phyloP scores from a whole-genome alignment of 2,888 invertebrate species.

The Tolmerus cingulatus region DNA sequence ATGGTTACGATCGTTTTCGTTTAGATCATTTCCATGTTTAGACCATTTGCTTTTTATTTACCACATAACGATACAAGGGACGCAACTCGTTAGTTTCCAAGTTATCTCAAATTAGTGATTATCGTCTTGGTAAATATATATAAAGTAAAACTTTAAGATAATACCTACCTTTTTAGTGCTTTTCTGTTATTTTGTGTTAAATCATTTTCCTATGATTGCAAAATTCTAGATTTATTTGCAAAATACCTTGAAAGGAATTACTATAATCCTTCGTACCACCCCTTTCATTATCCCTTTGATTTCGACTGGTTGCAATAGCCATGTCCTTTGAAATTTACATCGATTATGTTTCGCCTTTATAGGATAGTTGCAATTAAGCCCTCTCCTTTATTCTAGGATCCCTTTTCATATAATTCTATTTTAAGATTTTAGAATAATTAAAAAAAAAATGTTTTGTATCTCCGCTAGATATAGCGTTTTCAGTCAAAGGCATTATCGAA shows the following conservation, averaged over 20 bases:
- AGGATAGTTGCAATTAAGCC: not conserved
- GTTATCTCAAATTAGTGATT: slow-evolving; percentile 3
- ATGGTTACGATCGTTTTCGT: not conserved
- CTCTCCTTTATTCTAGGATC: not conserved
- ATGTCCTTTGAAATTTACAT: not conserved
- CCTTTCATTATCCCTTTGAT: not conserved
- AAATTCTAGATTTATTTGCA: slow-evolving; percentile 31
- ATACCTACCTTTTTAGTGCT: not conserved
- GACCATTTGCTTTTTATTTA: slow-evolving; percentile 9
- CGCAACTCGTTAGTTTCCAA: not conserved
- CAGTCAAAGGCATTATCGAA: not conserved
- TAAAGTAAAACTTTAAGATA: not conserved
- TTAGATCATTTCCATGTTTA: slow-evolving; percentile 9
- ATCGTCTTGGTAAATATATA: not conserved
- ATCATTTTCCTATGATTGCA: slow-evolving; percentile 33
- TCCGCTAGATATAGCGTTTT: not conserved
- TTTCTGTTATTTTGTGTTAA: not conserved
- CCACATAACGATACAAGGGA: not conserved
- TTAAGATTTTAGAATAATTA: not conserved
- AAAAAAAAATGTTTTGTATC: not conserved
- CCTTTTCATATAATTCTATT: not conserved
- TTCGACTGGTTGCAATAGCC: not conserved
- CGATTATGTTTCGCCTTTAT: not conserved
- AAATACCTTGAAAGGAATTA: not conserved
- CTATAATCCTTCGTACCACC: not conserved